Evolutionary conservation across 2,797 vertebrate genomes (phyloP).

Genomic region (Sebastes jordani): DNA sequence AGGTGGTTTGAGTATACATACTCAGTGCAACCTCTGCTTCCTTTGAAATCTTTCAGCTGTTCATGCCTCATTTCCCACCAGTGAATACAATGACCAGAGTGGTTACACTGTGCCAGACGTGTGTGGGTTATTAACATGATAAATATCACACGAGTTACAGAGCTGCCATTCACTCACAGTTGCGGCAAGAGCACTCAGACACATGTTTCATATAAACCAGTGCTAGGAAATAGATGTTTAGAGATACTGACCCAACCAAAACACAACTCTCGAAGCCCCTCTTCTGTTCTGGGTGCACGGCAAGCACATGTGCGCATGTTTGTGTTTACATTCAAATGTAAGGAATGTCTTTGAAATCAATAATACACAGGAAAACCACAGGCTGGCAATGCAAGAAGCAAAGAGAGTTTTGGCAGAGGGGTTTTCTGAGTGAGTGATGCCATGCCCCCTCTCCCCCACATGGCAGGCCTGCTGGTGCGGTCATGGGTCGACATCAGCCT

Average conservation of each 20-base stretch:
- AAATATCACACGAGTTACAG: conserved; percentile 45
- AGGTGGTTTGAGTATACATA: conserved; percentile 41
- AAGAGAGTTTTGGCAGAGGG: neutral
- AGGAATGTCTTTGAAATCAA: conserved; percentile 58
- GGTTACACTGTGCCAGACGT: conserved; percentile 52
- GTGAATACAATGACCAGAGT: conserved; percentile 44
- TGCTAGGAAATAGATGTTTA: conserved; percentile 4
- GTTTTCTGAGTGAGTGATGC: conserved; percentile 37
- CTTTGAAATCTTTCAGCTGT: conserved; percentile 58
- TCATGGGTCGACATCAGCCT: conserved; percentile 69
- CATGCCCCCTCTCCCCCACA: conserved; percentile 43
- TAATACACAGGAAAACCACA: conserved; percentile 13
- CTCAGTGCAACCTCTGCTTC: conserved; percentile 45
- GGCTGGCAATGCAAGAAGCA: neutral
- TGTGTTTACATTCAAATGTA: conserved; percentile 35
- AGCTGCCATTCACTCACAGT: conserved; percentile 27
- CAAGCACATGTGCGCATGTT: neutral
- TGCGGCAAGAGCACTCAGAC: conserved; percentile 5
- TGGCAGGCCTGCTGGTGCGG: conserved; percentile 62
- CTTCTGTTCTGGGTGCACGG: neutral
- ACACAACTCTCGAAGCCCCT: neutral
- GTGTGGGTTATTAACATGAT: conserved; percentile 64
- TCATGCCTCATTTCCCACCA: conserved; percentile 69
- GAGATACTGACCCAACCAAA: conserved; percentile 17
- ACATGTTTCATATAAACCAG: conserved; percentile 52